Base-by-base conservation (phyloP, 1,140 invertebrate genomes). In the Psilanteris sp. region DNA sequence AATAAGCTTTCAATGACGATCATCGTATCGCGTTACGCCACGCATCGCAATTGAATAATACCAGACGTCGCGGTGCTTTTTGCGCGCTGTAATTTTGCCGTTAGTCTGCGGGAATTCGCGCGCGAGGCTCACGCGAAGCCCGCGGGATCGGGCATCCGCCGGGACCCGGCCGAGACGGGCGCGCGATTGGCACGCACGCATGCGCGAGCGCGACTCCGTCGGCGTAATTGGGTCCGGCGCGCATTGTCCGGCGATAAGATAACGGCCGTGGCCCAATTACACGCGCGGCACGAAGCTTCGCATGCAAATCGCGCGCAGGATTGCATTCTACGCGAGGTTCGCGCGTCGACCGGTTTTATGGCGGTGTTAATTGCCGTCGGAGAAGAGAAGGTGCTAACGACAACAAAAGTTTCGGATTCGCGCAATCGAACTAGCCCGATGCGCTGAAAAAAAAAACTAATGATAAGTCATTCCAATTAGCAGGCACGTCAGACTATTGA, bases 321-420 rank as follows among this genome's bases (percentile, higher is more conserved):
- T 78, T 72, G 78, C 39, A 55, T 75, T 79, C 71, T 72, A 62
- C 44, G n/a, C 44, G 32, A 52, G 55, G 41, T 36, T 39, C 16
- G 20, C 24, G 22, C 20, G 61, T 24, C 70, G 43, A 59, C 43
- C 50, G 54, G 36, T 72, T 79, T 79, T 79, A 79, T 70, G 70
- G 70, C 70, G 27, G 74, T 74, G 78, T 71, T 79, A 79, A 79
- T 79, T 79, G 78, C 78, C 62, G 66, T 67, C 64, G 62, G 70
- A 43, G 71, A 77, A 77, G 78, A 79, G n/a, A 77, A 77, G 78
- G 78, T 79, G 78, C 74, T 79, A 79, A 77, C 67, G 55, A 77
- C 70, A 68, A 74, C 67, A 77, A 77, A 79, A 79, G 66, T 18
- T 39, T 57, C 32, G 41, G 44, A 11, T 59, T 46, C 44, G 24